Percentiles rank a stretch among this genome's conserved stretches.
Evolutionary conservation across 2,113 vertebrate species (phyloP).

Genomic region (Aegypius monachus): DNA sequence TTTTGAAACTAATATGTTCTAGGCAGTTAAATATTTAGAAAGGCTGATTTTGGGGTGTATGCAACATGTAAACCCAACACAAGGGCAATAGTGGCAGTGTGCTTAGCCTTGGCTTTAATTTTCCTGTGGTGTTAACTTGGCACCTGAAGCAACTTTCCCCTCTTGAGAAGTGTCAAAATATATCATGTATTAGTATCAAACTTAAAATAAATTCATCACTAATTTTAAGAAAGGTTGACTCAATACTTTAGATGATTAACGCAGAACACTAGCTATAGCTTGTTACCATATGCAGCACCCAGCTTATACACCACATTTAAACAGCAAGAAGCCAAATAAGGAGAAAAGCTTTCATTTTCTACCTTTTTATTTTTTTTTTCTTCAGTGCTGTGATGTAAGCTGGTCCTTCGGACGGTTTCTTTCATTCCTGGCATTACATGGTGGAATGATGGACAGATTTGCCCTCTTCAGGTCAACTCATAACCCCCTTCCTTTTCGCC

Average conservation of each 20-base stretch:
- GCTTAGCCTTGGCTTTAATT: not conserved
- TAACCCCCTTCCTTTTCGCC: not conserved
- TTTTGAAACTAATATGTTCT: not conserved
- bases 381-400: not conserved
- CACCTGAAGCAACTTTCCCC: not conserved
- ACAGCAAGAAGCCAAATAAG: not conserved
- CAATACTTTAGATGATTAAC: not conserved
- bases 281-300: not conserved
- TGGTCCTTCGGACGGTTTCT: not conserved
- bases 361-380: not conserved
- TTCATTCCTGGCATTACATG: not conserved
- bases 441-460: not conserved
- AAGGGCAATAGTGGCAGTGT: not conserved
- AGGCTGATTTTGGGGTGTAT: not conserved
- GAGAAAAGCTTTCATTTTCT: not conserved
- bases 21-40: conserved; percentile 10
- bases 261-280: not conserved
- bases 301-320: not conserved
- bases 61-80: not conserved
- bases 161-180: not conserved
- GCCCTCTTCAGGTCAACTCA: not conserved
- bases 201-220: conserved; percentile 1
- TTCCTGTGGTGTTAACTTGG: not conserved
- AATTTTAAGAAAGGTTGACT: not conserved
- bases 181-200: not conserved